Percentiles rank a stretch among this genome's conserved stretches.
These are phyloP conservation scores for Acrocephalus kingi DNA, from an alignment of 2,113 vertebrate species.

Conservation along the genomic window DNA sequence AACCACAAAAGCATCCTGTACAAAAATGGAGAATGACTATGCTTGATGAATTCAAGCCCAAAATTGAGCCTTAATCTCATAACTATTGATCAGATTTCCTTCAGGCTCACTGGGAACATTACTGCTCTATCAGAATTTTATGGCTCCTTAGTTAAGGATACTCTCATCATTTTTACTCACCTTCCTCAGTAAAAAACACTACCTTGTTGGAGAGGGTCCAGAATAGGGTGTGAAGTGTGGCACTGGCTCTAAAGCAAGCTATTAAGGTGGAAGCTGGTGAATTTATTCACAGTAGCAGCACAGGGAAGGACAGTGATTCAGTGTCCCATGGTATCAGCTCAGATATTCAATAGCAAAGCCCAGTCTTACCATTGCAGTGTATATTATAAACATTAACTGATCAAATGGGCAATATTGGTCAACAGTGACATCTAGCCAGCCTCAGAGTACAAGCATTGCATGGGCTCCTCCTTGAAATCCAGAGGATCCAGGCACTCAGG, in stretches of 20 bases:
- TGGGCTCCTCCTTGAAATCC: neutral
- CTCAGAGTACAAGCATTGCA: neutral
- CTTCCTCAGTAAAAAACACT: conserved; percentile 33
- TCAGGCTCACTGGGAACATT: neutral
- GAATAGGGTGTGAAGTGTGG: neutral
- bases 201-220: conserved; percentile 21
- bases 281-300: neutral
- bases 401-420: neutral
- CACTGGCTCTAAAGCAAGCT: neutral
- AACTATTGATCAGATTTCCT: neutral
- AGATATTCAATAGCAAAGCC: neutral
- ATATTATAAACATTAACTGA: neutral
- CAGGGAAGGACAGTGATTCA: neutral
- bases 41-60: neutral
- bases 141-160: conserved; percentile 42
- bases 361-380: neutral
- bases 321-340: neutral
- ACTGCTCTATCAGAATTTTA: conserved; percentile 35
- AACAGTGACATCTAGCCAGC: neutral
- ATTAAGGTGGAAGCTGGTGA: neutral
- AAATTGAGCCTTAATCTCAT: conserved; percentile 9
- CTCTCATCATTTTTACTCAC: conserved; percentile 48
- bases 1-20: conserved; percentile 18
- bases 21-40: conserved; percentile 1
- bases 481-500: neutral